Evolutionary conservation across 2,797 vertebrate species (phyloP).

Genomic region (Somateria mollissima): DNA sequence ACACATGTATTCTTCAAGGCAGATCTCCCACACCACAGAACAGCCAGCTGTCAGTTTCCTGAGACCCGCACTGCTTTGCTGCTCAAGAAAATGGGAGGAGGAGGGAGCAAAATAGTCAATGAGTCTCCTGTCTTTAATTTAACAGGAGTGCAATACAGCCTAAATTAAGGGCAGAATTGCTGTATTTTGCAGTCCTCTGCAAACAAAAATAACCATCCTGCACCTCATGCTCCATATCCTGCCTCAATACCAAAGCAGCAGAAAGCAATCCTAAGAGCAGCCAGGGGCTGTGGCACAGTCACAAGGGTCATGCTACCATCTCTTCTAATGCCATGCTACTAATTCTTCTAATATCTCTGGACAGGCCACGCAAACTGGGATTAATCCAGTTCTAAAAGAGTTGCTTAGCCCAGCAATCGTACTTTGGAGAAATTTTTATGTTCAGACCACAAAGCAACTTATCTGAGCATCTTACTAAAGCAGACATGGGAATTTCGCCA

Average conservation of each 20-base stretch:
- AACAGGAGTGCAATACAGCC: neutral
- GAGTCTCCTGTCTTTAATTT: neutral
- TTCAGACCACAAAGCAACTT: neutral
- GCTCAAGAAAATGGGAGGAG: neutral
- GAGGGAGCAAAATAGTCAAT: neutral
- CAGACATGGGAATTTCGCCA: neutral
- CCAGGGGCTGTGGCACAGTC: neutral
- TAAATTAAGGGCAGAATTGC: neutral
- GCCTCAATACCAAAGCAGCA: neutral
- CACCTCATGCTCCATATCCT: neutral
- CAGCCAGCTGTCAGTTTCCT: neutral
- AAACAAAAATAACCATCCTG: neutral
- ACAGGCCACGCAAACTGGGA: neutral
- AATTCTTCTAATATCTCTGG: neutral
- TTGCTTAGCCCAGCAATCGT: neutral
- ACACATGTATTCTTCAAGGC: neutral
- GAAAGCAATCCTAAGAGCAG: neutral
- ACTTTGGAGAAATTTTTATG: neutral
- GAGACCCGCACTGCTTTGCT: neutral
- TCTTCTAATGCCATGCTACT: neutral
- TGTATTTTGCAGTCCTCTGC: neutral
- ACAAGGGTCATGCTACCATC: neutral
- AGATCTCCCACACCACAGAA: conserved; percentile 7
- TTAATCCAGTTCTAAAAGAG: neutral
- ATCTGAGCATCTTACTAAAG: neutral